phyloP scores from a whole-genome alignment of 23 tunicate species.

The Phallusia fumigata region DNA sequence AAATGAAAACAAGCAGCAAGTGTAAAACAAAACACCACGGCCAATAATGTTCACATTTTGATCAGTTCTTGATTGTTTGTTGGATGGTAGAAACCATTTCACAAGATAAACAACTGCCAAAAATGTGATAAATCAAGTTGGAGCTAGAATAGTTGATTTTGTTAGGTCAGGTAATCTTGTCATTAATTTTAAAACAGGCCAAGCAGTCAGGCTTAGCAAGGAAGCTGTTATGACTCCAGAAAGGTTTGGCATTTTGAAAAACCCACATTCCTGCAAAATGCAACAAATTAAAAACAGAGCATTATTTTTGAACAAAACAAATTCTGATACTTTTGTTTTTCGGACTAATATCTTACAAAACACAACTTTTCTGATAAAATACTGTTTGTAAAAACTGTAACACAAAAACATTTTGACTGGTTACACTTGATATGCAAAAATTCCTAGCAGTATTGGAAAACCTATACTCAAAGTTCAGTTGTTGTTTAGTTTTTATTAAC shows the following conservation, averaged over 20 bases:
- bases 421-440: no score
- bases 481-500: no score
- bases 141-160: neutral
- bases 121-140: neutral
- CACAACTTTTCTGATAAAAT: no score
- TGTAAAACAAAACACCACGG: constrained; percentile 56
- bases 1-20: constrained; percentile 61
- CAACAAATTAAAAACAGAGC: no score
- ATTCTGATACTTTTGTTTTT: no score
- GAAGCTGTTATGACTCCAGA: neutral
- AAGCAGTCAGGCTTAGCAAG: neutral
- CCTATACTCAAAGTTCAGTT: no score
- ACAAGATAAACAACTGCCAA: neutral
- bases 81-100: neutral
- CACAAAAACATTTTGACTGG: no score
- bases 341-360: no score
- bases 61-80: neutral
- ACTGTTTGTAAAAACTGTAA: no score
- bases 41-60: neutral
- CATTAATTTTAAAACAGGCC: neutral
- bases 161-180: neutral
- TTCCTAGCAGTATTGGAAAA: no score
- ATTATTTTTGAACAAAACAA: no score
- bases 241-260: neutral
- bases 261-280: no score